phyloP scores from a whole-genome alignment of 2,797 vertebrate genomes.

The Orientallactaga sibirica region DNA sequence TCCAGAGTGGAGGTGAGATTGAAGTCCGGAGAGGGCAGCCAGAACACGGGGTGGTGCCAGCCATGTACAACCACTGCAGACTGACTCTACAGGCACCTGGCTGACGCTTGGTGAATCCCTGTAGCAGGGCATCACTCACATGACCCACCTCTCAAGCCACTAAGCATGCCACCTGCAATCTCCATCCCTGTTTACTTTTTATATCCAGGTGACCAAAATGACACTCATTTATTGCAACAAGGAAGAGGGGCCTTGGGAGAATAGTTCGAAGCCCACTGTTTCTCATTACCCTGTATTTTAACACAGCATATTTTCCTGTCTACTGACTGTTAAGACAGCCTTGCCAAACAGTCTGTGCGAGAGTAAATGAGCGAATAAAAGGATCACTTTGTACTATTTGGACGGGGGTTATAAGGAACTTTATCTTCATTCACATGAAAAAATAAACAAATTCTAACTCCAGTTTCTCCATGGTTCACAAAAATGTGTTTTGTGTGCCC shows the following conservation, averaged over 20 bases:
- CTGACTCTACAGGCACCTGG: background rate
- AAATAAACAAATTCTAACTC: slow-evolving; percentile 69
- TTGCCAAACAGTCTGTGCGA: slow-evolving; percentile 61
- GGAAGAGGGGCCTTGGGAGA: slow-evolving; percentile 11
- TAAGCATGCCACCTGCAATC: background rate
- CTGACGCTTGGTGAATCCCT: background rate
- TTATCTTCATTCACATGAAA: slow-evolving; percentile 70
- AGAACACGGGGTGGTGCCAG: background rate
- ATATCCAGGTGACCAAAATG: background rate
- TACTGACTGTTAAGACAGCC: slow-evolving; percentile 62
- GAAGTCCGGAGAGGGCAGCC: background rate
- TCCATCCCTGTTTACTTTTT: background rate
- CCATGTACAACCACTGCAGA: accelerated
- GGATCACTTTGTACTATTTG: slow-evolving; percentile 63
- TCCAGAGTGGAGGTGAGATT: background rate
- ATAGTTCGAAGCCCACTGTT: slow-evolving; percentile 62
- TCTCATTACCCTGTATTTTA: slow-evolving; percentile 66
- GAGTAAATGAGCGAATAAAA: slow-evolving; percentile 71
- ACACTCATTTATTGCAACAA: slow-evolving; percentile 56
- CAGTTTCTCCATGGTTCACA: slow-evolving; percentile 59
- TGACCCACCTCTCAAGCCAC: background rate
- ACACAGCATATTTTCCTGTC: slow-evolving; percentile 74
- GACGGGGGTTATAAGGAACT: slow-evolving; percentile 66
- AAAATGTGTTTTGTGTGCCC: slow-evolving; percentile 60
- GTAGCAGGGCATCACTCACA: background rate